A percentile compares a stretch with the other conserved stretches of the same genome.
Evolutionary conservation across 2,888 invertebrate species (phyloP).

Genomic region (Crematogaster levior): DNA sequence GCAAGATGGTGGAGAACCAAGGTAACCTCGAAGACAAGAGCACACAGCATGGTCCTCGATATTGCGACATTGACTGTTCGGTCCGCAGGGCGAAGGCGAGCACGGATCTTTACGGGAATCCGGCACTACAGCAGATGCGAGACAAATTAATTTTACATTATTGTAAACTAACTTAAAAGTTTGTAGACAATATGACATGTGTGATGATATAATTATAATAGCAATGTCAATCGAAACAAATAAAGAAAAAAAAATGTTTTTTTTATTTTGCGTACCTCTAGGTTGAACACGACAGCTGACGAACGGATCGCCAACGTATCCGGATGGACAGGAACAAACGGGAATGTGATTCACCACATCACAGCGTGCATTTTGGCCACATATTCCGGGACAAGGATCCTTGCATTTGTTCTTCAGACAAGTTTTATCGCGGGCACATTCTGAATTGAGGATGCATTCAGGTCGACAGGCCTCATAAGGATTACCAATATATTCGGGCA

Average conservation of each 20-base stretch:
- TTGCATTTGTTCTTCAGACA: constrained; percentile 93
- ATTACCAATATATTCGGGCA: constrained; percentile 90
- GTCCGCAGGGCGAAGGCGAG: constrained; percentile 84
- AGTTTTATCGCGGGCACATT: constrained; percentile 92
- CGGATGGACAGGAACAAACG: constrained; percentile 87
- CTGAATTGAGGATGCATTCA: constrained; percentile 92
- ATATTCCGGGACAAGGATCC: constrained; percentile 94
- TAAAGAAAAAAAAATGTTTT: not conserved
- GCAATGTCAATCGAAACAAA: not conserved
- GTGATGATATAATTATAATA: not conserved
- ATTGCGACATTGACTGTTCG: constrained; percentile 85
- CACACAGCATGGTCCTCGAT: constrained; percentile 85
- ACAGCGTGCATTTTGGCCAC: constrained; percentile 92
- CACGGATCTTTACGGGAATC: constrained; percentile 80
- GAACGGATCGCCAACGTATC: constrained; percentile 86
- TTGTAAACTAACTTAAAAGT: not conserved
- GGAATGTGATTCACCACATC: constrained; percentile 92
- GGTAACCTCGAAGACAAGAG: constrained; percentile 85
- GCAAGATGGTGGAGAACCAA: constrained; percentile 86
- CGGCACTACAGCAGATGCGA: constrained; percentile 54
- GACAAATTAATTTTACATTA: constrained; percentile 22
- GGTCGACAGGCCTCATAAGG: constrained; percentile 92
- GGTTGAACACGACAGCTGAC: constrained; percentile 82
- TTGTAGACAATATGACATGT: not conserved
- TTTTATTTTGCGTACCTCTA: constrained; percentile 57